Conservation (phyloP, 1,140 invertebrate species). For the Brachystomella parvula region DNA sequence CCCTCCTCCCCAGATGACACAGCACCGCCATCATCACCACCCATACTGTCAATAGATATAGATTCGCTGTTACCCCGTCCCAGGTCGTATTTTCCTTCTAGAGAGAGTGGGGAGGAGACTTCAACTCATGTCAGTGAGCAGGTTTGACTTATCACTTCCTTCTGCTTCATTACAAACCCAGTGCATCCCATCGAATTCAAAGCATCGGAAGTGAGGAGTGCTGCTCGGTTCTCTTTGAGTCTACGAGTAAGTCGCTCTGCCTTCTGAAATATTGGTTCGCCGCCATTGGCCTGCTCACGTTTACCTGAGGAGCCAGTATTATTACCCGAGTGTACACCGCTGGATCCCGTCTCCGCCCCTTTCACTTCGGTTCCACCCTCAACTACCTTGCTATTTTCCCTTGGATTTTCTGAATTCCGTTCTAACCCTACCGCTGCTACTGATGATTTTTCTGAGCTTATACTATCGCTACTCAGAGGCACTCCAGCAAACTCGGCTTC, state of each 20-base stretch:
- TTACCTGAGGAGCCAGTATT: no score
- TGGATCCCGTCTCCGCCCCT: no score
- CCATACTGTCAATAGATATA: background rate
- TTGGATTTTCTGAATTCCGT: no score
- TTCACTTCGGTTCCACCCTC: no score
- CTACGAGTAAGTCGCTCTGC: conserved; percentile 21
- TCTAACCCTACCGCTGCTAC: no score
- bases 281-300: no score
- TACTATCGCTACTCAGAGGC: no score
- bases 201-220: conserved; percentile 34
- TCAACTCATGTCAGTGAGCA: conserved; percentile 33
- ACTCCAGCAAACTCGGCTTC: no score
- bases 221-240: conserved; percentile 32
- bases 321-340: no score
- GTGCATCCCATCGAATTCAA: conserved; percentile 34
- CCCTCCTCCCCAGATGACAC: conserved; percentile 5
- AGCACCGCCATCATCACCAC: background rate
- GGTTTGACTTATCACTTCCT: conserved; percentile 34
- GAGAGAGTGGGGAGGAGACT: background rate
- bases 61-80: background rate
- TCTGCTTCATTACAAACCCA: conserved; percentile 33
- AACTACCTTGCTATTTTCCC: no score
- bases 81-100: background rate
- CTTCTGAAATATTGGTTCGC: no score
- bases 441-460: no score